Conservation (phyloP, 2,113 vertebrate species). For the Pseudopodoces humilis region DNA sequence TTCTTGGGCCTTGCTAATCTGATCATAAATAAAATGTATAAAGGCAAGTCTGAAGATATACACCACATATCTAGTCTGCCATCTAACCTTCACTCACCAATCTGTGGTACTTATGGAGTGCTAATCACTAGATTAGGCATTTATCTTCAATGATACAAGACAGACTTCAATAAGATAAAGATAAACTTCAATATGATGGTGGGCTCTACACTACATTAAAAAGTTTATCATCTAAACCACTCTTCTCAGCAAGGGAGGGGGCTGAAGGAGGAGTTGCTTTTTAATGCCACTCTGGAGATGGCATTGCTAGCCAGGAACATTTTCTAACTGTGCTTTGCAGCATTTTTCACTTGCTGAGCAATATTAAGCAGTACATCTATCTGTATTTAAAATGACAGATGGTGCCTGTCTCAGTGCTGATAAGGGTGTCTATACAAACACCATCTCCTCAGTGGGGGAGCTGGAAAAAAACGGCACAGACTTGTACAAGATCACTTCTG, state of each 20-base stretch:
- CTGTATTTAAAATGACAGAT: slow-evolving; percentile 37
- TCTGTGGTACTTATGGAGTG: background rate
- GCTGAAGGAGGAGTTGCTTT: background rate
- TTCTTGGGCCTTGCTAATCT: background rate
- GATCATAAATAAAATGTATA: background rate
- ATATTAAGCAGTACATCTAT: background rate
- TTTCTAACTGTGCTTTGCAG: background rate
- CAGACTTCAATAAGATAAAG: background rate
- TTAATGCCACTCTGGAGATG: background rate
- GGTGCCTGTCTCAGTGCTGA: background rate
- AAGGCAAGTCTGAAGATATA: background rate
- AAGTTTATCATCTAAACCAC: background rate
- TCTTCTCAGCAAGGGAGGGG: background rate
- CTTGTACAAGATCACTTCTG: background rate
- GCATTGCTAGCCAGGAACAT: background rate
- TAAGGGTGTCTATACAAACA: slow-evolving; percentile 15
- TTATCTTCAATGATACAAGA: background rate
- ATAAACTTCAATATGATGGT: background rate
- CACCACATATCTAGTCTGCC: background rate
- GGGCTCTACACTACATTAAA: background rate
- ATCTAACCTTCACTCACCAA: background rate
- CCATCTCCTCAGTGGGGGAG: background rate
- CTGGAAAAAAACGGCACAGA: background rate
- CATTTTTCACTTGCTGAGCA: background rate
- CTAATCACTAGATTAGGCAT: background rate